Base-by-base conservation (phyloP, 2,888 invertebrate genomes). In the Xanthorhoe spadicearia region DNA sequence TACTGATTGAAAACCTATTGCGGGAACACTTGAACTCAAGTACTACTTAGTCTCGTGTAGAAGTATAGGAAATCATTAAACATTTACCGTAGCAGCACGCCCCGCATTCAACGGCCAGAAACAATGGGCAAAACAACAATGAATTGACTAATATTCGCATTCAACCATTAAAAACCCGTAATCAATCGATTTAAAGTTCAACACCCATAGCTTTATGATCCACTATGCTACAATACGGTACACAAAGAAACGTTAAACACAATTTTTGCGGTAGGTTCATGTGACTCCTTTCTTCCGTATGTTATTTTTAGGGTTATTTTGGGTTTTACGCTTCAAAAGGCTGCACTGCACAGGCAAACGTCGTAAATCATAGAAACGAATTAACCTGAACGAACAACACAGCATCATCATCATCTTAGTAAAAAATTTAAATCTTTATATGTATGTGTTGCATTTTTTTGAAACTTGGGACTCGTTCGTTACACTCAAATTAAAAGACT, bases 171-270 rank as follows among this genome's bases (percentile, higher is more conserved):
- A 90, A 88, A 90, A 88, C 83, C 84, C 86, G 86, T 90, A 90
- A 91, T 91, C 88, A 87, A 83, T 79, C 85, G 85, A 88, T 89
- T 86, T 81, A 84, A 82, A 87, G 92, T 89, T 92, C 92, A 90
- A 88, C 83, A 88, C 77, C 86, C 88, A 86, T 66, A 80, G 83
- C 81, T 64, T 64, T 61, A 68, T 81, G 78, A 80, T 79, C 79
- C 81, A 84, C 79, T 84, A 90, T 89, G 86, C 87, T 85, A 63
- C 60, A 84, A 87, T 87, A 84, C 85, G 84, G 88, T 88, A 91
- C 90, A 92, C 91, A 92, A 87, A 87, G 90, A 88, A 90, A 89
- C 88, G 84, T 86, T 87, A 87, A 87, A 61, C 38, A 64, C 28
- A 19, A 85, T 81, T 85, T 89, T 91, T 88, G 90, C 81, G 88